A percentile compares a stretch with the other conserved stretches of the same genome.
Evolutionary conservation across 1,140 invertebrate species (phyloP).

Genomic region (Scaptomyza hsui): DNA sequence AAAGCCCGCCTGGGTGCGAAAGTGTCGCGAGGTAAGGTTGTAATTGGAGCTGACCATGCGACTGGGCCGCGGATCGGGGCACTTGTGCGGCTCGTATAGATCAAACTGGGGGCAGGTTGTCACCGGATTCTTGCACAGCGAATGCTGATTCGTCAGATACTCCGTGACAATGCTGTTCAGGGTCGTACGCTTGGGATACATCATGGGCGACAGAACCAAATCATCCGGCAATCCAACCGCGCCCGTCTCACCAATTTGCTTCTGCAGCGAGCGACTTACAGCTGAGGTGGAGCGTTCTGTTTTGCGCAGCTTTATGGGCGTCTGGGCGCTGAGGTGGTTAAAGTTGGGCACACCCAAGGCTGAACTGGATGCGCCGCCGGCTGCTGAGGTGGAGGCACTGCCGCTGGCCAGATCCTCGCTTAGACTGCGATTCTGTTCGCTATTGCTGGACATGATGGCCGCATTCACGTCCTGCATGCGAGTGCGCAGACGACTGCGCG

Average conservation of each 20-base stretch:
- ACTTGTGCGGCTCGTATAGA: slow-evolving; percentile 95
- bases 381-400: neutral
- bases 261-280: slow-evolving; percentile 87
- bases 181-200: slow-evolving; percentile 86
- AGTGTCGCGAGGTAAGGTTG: slow-evolving; percentile 88
- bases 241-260: slow-evolving; percentile 85
- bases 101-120: slow-evolving; percentile 96
- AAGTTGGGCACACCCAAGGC: slow-evolving; percentile 50
- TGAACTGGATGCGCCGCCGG: neutral
- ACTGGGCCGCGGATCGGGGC: slow-evolving; percentile 93
- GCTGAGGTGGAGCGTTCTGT: slow-evolving; percentile 65
- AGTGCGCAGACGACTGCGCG: slow-evolving; percentile 65
- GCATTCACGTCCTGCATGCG: slow-evolving; percentile 79
- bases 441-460: slow-evolving; percentile 61
- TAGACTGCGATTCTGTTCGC: slow-evolving; percentile 39
- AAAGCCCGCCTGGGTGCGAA: slow-evolving; percentile 86
- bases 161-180: slow-evolving; percentile 97
- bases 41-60: slow-evolving; percentile 88
- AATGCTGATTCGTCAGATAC: slow-evolving; percentile 97
- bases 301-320: slow-evolving; percentile 62
- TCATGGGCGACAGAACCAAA: slow-evolving; percentile 29
- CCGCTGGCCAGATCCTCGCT: too few species aligned
- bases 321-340: slow-evolving; percentile 47
- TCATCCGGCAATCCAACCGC: slow-evolving; percentile 43
- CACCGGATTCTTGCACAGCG: slow-evolving; percentile 96